These are phyloP conservation scores for Archips xylosteana DNA, from an alignment of 2,888 invertebrate species.

Conservation along the genomic window DNA sequence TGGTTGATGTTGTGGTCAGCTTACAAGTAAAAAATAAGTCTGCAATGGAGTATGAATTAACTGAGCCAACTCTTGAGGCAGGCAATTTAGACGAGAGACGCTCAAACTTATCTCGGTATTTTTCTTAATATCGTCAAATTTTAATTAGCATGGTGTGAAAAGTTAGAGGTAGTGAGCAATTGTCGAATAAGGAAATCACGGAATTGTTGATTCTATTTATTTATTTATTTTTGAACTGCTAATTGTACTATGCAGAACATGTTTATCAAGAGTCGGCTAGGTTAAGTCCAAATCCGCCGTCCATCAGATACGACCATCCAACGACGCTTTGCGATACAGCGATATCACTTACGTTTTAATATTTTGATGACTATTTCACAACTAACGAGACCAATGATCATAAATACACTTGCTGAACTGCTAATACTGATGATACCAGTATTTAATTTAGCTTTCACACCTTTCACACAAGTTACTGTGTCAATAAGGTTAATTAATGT, in stretches of 20 bases:
- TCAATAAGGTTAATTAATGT: no score
- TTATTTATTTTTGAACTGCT: no score
- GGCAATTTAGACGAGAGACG: background rate
- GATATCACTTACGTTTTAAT: background rate
- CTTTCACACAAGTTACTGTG: no score
- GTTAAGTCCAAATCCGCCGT: background rate
- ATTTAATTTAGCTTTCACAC: no score
- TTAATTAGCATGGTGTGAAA: background rate
- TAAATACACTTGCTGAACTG: background rate
- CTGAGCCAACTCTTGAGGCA: background rate
- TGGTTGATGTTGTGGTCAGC: conserved; percentile 8
- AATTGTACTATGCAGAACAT: no score
- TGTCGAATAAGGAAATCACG: no score
- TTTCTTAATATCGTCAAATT: background rate
- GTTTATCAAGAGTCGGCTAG: background rate
- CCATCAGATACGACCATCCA: background rate
- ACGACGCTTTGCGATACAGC: background rate
- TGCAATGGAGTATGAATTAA: background rate
- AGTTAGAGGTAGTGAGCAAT: no score
- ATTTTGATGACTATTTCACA: no score
- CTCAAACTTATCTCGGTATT: background rate
- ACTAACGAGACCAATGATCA: background rate
- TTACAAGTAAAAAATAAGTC: conserved; percentile 13
- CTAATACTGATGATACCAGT: no score
- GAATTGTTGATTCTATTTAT: no score